phyloP scores from a whole-genome alignment of 2,797 vertebrate genomes.

The Premnoplex brunnescens region DNA sequence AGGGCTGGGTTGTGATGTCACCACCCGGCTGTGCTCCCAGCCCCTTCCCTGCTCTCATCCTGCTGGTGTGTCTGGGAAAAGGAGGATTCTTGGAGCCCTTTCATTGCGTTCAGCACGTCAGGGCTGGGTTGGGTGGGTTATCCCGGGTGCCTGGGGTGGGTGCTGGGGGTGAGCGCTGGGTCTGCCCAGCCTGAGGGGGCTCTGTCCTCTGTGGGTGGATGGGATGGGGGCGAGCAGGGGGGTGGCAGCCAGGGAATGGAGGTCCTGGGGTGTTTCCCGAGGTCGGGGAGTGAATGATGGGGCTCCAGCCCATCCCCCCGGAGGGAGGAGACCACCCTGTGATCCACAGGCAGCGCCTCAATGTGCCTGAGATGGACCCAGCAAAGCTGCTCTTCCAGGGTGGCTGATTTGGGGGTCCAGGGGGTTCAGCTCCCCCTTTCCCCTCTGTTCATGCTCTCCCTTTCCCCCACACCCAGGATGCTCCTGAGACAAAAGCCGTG shows the following conservation, averaged over 20 bases:
- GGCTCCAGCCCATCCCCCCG: neutral
- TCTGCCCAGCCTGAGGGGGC: neutral
- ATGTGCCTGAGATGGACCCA: rapidly evolving
- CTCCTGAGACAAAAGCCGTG: neutral
- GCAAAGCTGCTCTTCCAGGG: neutral
- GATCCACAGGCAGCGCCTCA: rapidly evolving
- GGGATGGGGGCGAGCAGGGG: neutral
- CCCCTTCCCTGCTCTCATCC: neutral
- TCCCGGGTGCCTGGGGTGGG: neutral
- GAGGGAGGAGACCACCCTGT: no score
- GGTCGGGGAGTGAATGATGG: neutral
- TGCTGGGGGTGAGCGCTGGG: neutral
- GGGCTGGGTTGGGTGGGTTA: rapidly evolving
- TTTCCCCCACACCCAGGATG: neutral
- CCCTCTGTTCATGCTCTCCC: no score
- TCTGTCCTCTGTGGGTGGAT: rapidly evolving
- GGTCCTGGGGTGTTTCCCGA: neutral
- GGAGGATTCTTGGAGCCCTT: neutral
- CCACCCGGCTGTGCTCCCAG: neutral
- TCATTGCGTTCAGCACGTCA: rapidly evolving
- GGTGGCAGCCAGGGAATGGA: neutral
- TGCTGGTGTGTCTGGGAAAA: neutral
- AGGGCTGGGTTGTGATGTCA: neutral
- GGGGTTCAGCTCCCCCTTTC: no score
- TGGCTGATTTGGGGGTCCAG: neutral